phyloP scores from a whole-genome alignment of 2,888 invertebrate genomes.

The Isoperla grammatica region DNA sequence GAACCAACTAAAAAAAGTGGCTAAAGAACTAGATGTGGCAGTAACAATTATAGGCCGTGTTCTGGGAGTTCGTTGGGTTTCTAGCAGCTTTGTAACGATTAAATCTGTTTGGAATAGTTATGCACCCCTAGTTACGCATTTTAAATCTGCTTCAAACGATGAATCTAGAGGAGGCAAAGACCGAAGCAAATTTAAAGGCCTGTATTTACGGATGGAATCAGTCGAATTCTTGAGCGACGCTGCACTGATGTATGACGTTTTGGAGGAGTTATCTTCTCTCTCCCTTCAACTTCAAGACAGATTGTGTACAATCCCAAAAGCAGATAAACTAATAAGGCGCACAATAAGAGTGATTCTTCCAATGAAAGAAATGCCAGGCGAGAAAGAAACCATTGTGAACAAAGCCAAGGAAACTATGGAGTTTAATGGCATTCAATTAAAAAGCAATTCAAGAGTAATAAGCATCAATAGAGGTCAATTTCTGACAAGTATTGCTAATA shows the following conservation, averaged over 20 bases:
- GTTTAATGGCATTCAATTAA: neutral
- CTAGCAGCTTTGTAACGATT: conserved; percentile 22
- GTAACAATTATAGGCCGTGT: conserved; percentile 26
- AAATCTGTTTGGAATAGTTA: conserved; percentile 25
- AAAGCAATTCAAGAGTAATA: neutral
- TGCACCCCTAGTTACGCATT: conserved; percentile 11
- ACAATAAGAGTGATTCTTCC: neutral
- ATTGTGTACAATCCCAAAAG: neutral
- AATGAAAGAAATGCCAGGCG: conserved; percentile 1
- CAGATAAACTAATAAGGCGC: neutral
- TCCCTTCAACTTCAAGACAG: neutral
- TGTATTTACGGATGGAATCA: neutral
- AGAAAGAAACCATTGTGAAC: neutral
- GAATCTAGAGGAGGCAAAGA: neutral
- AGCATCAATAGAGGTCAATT: neutral
- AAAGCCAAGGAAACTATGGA: neutral
- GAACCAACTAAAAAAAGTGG: conserved; percentile 20
- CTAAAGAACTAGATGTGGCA: conserved; percentile 19
- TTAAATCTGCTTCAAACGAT: neutral
- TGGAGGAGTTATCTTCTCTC: neutral
- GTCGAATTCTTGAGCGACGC: neutral
- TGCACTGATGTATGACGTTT: conserved; percentile 4
- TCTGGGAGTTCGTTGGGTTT: conserved; percentile 26
- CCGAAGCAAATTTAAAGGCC: neutral
- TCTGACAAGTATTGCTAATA: neutral